These are phyloP conservation scores for Meteorus cinctellus DNA, from an alignment of 2,888 invertebrate genomes.

Conservation along the genomic window DNA sequence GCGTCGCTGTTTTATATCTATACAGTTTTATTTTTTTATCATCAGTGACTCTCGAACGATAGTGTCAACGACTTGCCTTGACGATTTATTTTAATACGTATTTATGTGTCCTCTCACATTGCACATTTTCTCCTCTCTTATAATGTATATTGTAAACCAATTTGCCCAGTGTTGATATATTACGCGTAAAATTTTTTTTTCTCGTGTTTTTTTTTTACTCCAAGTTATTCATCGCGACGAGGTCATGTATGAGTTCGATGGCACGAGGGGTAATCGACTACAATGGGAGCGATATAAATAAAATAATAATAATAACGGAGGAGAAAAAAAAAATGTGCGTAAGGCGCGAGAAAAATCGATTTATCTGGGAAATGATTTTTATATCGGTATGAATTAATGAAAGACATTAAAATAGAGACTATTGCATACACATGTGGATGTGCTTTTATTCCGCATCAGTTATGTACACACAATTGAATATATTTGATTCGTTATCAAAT, in stretches of 20 bases:
- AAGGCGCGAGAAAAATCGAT: too few relatives aligned
- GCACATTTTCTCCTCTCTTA: background rate
- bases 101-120: slow-evolving; percentile 5
- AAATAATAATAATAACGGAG: background rate
- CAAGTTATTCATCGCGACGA: slow-evolving; percentile 20
- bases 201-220: slow-evolving; percentile 2
- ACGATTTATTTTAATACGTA: slow-evolving; percentile 1
- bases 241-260: slow-evolving; percentile 35
- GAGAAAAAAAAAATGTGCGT: background rate
- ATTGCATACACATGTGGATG: too few relatives aligned
- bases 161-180: slow-evolving; percentile 15
- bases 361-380: too few relatives aligned
- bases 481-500: too few relatives aligned
- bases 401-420: too few relatives aligned
- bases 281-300: background rate
- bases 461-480: too few relatives aligned
- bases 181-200: slow-evolving; percentile 4
- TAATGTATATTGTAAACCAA: slow-evolving; percentile 1
- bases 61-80: slow-evolving; percentile 5
- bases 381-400: too few relatives aligned
- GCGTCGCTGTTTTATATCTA: background rate
- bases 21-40: background rate
- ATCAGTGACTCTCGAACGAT: background rate
- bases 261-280: slow-evolving; percentile 17
- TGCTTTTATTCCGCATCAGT: too few relatives aligned